phyloP scores from a whole-genome alignment of 2,797 vertebrate species.

The Mormyrops boulengeri region DNA sequence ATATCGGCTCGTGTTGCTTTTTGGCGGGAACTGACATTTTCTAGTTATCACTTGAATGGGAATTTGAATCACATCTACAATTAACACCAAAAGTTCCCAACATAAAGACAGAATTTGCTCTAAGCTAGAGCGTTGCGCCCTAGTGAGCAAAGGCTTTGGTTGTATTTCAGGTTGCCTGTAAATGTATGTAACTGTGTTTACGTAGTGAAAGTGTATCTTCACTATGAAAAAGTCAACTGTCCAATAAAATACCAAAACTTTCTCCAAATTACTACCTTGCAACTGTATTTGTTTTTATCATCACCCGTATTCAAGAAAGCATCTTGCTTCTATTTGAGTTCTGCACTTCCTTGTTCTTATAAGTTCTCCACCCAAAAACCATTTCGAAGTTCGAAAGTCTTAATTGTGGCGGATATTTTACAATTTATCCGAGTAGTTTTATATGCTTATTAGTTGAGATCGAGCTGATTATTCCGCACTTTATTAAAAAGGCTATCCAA shows the following conservation, averaged over 20 bases:
- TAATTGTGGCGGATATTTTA: neutral
- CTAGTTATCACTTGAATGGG: neutral
- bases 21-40: neutral
- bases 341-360: neutral
- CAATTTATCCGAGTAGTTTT: neutral
- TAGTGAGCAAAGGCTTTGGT: neutral
- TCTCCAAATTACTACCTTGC: neutral
- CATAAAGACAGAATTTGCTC: neutral
- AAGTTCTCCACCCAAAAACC: neutral
- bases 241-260: neutral
- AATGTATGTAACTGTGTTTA: neutral
- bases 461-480: neutral
- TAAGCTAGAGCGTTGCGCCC: neutral
- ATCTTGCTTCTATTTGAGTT: neutral
- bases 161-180: neutral
- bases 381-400: neutral
- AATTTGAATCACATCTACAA: neutral
- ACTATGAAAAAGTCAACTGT: neutral
- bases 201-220: neutral
- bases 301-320: neutral
- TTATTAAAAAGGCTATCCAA: neutral
- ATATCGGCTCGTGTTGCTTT: neutral
- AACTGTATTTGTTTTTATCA: neutral
- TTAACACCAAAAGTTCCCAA: neutral
- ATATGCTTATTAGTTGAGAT: neutral